A percentile compares a stretch with the other conserved stretches of the same genome.
Conservation (phyloP, 92 coral and sea anemone genomes). For the Chrysogorgia sp. region DNA sequence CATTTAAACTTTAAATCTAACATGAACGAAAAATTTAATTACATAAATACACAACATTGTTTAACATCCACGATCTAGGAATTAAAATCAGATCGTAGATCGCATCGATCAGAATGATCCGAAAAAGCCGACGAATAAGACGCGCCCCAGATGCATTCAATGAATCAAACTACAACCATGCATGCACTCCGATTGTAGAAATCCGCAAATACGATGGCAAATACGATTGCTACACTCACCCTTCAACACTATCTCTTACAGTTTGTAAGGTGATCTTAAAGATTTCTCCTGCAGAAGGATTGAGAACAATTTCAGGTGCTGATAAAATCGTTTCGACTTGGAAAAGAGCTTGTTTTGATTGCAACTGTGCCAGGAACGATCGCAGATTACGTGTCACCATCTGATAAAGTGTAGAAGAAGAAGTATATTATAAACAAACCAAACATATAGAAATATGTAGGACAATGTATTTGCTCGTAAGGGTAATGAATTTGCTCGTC, state of each 20-base stretch:
- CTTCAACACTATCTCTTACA: constrained; percentile 94
- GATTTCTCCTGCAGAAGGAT: constrained; percentile 91
- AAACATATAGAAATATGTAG: background rate
- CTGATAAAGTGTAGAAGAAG: constrained; percentile 49
- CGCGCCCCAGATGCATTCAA: too few relatives aligned
- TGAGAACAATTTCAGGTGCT: constrained; percentile 94
- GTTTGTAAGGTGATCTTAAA: constrained; percentile 93
- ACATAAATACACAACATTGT: background rate
- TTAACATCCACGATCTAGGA: too few relatives aligned
- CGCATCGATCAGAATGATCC: too few relatives aligned
- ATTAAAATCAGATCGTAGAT: too few relatives aligned
- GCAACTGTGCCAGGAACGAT: constrained; percentile 73
- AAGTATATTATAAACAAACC: background rate
- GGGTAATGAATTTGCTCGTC: too few relatives aligned
- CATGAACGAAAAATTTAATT: background rate
- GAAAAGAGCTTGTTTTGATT: constrained; percentile 86
- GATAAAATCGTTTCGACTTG: constrained; percentile 94
- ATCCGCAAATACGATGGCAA: too few relatives aligned
- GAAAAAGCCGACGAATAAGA: too few relatives aligned
- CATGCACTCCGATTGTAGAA: too few relatives aligned
- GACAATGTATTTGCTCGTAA: background rate
- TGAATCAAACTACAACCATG: too few relatives aligned
- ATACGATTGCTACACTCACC: constrained; percentile 60
- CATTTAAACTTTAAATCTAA: background rate
- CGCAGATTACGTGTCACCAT: constrained; percentile 93